These are phyloP conservation scores for Artibeus jamaicensis DNA, from an alignment of 2,797 vertebrate genomes.

Conservation along the genomic window DNA sequence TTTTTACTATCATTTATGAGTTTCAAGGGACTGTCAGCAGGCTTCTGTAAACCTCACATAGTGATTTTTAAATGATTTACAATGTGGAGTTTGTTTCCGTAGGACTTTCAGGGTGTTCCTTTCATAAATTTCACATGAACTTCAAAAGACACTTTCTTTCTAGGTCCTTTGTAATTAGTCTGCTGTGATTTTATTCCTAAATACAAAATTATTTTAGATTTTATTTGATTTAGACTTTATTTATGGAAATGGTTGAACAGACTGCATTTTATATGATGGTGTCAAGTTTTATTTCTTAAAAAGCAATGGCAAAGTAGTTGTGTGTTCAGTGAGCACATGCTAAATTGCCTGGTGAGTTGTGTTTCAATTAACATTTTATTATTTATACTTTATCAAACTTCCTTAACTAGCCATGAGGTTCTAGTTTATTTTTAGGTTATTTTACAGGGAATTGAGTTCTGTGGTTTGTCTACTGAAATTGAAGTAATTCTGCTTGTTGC, in stretches of 20 bases:
- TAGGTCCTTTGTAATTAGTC: neutral
- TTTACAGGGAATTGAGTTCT: neutral
- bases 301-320: constrained; percentile 26
- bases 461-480: constrained; percentile 36
- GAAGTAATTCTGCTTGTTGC: neutral
- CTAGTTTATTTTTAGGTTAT: constrained; percentile 41
- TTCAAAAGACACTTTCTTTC: neutral
- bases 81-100: neutral
- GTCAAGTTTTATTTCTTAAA: constrained; percentile 56
- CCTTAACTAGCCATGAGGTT: constrained; percentile 26
- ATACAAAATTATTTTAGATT: constrained; percentile 22
- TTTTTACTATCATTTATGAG: neutral
- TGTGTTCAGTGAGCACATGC: constrained; percentile 43
- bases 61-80: neutral
- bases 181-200: constrained; percentile 21
- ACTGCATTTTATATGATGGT: constrained; percentile 41
- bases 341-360: constrained; percentile 24
- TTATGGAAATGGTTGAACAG: constrained; percentile 29
- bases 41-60: neutral
- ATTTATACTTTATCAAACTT: constrained; percentile 52
- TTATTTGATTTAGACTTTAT: constrained; percentile 46
- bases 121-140: neutral
- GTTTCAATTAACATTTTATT: constrained; percentile 40
- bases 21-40: neutral
- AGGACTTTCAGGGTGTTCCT: neutral